Conservation (phyloP, 2,797 vertebrate species). For the Propithecus deckenii region DNA sequence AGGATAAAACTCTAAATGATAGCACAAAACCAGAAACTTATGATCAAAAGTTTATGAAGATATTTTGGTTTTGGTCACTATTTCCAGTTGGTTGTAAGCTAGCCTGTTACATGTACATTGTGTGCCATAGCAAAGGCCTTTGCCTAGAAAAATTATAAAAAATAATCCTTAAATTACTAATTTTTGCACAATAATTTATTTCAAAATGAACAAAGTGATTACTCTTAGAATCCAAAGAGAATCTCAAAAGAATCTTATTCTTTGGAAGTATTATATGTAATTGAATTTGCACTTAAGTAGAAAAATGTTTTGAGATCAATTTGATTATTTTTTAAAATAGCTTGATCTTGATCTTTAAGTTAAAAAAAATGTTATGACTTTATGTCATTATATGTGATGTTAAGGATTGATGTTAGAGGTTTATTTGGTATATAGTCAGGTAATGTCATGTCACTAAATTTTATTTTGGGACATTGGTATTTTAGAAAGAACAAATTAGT, state of each 20-base stretch:
- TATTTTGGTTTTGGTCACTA: background rate
- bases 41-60: background rate
- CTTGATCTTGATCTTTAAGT: background rate
- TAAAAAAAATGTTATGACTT: background rate
- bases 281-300: background rate
- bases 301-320: background rate
- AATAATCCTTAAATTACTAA: background rate
- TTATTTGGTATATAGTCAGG: background rate
- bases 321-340: background rate
- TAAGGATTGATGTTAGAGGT: background rate
- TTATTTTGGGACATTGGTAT: background rate
- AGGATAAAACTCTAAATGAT: background rate
- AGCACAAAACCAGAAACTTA: background rate
- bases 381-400: background rate
- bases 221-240: background rate
- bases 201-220: background rate
- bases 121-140: background rate
- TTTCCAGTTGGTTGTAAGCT: background rate
- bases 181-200: background rate
- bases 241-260: background rate
- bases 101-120: background rate
- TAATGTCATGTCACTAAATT: background rate
- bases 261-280: background rate
- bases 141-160: background rate
- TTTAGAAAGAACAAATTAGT: background rate